Evolutionary conservation across 2,888 invertebrate genomes (phyloP).

Genomic region (Myopa testacea): DNA sequence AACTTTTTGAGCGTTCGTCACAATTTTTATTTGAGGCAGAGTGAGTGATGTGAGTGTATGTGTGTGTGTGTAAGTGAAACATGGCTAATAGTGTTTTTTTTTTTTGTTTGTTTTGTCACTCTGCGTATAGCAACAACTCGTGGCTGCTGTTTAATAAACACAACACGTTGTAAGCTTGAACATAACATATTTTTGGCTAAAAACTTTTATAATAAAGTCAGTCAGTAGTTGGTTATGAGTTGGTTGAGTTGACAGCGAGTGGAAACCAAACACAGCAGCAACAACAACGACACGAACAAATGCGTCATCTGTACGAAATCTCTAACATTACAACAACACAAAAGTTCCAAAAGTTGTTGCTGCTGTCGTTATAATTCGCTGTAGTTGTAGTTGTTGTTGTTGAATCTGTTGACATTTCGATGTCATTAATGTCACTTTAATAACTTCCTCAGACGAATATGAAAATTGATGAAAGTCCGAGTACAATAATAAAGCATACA

Average conservation of each 20-base stretch:
- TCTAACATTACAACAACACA: background rate
- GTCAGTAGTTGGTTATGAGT: background rate
- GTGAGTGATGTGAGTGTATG: background rate
- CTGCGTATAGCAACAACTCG: background rate
- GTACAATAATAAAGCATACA: background rate
- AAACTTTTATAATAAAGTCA: constrained; percentile 39
- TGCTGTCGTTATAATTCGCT: background rate
- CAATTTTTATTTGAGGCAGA: too few relatives aligned
- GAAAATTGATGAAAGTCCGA: constrained; percentile 15
- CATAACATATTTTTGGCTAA: constrained; percentile 19
- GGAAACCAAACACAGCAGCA: background rate
- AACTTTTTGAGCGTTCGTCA: too few relatives aligned
- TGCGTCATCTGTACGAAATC: background rate
- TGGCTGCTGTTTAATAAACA: constrained; percentile 25
- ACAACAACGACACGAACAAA: background rate
- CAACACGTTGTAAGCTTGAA: constrained; percentile 15
- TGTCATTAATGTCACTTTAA: constrained; percentile 32
- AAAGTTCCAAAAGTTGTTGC: background rate
- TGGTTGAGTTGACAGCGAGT: background rate
- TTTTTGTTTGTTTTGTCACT: background rate
- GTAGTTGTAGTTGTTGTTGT: constrained; percentile 1
- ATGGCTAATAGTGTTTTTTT: background rate
- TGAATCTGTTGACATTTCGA: constrained; percentile 8
- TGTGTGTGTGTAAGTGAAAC: too few relatives aligned
- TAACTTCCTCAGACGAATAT: constrained; percentile 20